Evolutionary conservation across 2,113 vertebrate genomes (phyloP).

Genomic region (Todiramphus chloris): DNA sequence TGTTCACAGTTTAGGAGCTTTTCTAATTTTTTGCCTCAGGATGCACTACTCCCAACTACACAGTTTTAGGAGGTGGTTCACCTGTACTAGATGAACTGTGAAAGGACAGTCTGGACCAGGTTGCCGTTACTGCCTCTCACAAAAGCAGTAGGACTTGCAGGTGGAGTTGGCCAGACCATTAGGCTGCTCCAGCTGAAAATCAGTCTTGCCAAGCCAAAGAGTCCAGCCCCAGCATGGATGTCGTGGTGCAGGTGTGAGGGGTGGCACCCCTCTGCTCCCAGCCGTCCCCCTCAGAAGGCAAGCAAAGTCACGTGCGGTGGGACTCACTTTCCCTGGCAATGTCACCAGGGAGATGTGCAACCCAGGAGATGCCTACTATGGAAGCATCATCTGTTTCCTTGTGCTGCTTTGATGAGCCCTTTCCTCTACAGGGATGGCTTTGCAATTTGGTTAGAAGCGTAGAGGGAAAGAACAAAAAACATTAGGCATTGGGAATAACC

Average conservation of each 20-base stretch:
- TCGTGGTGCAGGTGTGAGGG: background rate
- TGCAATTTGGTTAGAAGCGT: background rate
- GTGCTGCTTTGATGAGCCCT: background rate
- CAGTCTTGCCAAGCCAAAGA: background rate
- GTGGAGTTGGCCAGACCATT: background rate
- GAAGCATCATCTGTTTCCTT: background rate
- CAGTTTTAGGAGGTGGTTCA: background rate
- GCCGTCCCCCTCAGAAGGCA: background rate
- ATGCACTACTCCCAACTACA: background rate
- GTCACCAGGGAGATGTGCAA: background rate
- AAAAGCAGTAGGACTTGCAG: background rate
- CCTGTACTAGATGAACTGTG: background rate
- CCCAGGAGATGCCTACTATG: background rate
- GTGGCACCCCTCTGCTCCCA: background rate
- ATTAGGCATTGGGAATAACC: background rate
- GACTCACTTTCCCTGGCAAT: background rate
- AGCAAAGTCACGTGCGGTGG: fast-evolving
- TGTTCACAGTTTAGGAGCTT: background rate
- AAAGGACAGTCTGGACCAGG: background rate
- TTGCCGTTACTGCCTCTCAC: fast-evolving
- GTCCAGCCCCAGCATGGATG: background rate
- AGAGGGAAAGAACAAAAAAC: background rate
- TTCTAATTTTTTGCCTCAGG: background rate
- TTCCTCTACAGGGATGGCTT: background rate
- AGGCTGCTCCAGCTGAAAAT: background rate